Conservation (phyloP, 2,113 vertebrate species). For the Pluvianellus socialis region DNA sequence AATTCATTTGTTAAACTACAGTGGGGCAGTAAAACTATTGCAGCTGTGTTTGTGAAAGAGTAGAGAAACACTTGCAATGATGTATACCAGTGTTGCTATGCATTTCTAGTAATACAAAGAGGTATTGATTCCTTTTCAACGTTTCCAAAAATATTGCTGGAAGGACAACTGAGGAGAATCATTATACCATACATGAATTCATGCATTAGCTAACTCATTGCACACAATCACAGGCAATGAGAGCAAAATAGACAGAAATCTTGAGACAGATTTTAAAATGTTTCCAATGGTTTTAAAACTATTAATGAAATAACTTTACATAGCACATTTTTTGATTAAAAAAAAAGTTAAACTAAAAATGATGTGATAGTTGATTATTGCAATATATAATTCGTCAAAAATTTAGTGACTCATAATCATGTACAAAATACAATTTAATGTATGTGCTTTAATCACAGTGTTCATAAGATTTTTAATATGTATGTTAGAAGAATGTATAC, state of each 20-base stretch:
- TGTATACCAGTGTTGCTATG: conserved; percentile 15
- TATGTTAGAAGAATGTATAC: conserved; percentile 6
- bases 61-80: conserved; percentile 16
- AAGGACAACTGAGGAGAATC: conserved; percentile 15
- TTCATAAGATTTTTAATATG: conserved; percentile 35
- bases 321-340: background rate
- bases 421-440: background rate
- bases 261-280: background rate
- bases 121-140: conserved; percentile 64
- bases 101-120: conserved; percentile 45
- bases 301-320: conserved; percentile 10
- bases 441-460: background rate
- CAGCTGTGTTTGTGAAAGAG: conserved; percentile 41
- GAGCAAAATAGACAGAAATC: background rate
- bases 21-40: background rate
- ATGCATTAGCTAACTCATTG: background rate
- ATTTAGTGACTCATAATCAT: background rate
- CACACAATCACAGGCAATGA: background rate
- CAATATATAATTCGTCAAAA: background rate
- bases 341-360: background rate
- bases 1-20: conserved; percentile 31
- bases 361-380: background rate
- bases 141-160: conserved; percentile 46
- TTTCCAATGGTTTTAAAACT: background rate
- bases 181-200: conserved; percentile 4